Evolutionary conservation across 2,113 vertebrate genomes (phyloP).

Genomic region (Ramphastos sulfuratus): DNA sequence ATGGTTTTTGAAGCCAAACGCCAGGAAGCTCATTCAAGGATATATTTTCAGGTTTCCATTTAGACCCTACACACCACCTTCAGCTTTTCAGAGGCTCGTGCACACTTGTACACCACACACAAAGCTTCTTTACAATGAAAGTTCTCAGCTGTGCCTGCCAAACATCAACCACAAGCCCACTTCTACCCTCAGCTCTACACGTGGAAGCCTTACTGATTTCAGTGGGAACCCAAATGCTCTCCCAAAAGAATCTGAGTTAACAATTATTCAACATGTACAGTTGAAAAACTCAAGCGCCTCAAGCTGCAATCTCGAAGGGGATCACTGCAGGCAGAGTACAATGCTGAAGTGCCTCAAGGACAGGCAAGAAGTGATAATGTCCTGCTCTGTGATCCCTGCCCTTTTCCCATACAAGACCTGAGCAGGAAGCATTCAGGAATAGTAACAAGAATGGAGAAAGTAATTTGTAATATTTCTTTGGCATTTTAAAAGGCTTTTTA

Average conservation of each 20-base stretch:
- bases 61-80: neutral
- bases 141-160: neutral
- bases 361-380: neutral
- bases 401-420: neutral
- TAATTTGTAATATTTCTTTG: too few relatives aligned
- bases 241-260: neutral
- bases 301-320: neutral
- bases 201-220: neutral
- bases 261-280: neutral
- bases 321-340: neutral
- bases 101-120: neutral
- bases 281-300: neutral
- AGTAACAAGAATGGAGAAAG: neutral
- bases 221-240: neutral
- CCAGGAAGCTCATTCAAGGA: neutral
- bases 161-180: neutral
- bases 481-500: neutral
- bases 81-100: neutral
- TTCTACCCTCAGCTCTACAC: neutral
- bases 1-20: neutral
- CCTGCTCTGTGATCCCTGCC: neutral
- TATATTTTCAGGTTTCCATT: conserved; percentile 16
- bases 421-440: neutral
- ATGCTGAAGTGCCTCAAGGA: neutral
- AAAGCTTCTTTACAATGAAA: neutral